Percentiles rank a stretch among this genome's conserved stretches.
Evolutionary conservation across 2,113 vertebrate genomes (phyloP).

Genomic region (Anolis carolinensis): DNA sequence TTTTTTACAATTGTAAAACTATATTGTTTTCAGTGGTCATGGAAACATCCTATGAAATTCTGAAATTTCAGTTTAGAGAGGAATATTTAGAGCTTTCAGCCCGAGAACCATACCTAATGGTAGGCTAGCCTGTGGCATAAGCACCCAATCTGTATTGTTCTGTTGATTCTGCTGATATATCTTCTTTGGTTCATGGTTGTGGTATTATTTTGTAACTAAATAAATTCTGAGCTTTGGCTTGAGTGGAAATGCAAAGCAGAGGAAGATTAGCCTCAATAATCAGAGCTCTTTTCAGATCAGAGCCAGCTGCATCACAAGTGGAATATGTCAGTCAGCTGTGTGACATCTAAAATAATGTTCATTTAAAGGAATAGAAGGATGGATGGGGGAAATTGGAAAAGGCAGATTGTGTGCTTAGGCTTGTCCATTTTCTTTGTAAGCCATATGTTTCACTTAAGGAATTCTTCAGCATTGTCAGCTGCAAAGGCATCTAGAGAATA

Average conservation of each 20-base stretch:
- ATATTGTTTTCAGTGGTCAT: too few relatives aligned
- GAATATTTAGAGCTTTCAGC: too few relatives aligned
- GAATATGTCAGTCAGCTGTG: not conserved
- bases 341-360: not conserved
- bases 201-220: not conserved
- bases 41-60: too few relatives aligned
- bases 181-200: not conserved
- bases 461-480: not conserved
- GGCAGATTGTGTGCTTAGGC: not conserved
- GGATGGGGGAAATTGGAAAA: not conserved
- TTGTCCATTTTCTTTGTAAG: not conserved
- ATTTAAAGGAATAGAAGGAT: not conserved
- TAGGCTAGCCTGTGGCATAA: not conserved
- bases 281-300: not conserved
- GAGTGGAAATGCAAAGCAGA: rapidly evolving
- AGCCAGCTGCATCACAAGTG: not conserved
- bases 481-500: slow-evolving; percentile 1
- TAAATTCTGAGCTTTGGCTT: not conserved
- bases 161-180: not conserved
- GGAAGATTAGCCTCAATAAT: not conserved
- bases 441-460: not conserved
- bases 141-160: not conserved
- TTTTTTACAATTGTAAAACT: too few relatives aligned
- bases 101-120: too few relatives aligned
- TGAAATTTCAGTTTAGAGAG: too few relatives aligned